Conservation (phyloP, 2,113 vertebrate genomes). For the Cyprinodon brontotheroides region DNA sequence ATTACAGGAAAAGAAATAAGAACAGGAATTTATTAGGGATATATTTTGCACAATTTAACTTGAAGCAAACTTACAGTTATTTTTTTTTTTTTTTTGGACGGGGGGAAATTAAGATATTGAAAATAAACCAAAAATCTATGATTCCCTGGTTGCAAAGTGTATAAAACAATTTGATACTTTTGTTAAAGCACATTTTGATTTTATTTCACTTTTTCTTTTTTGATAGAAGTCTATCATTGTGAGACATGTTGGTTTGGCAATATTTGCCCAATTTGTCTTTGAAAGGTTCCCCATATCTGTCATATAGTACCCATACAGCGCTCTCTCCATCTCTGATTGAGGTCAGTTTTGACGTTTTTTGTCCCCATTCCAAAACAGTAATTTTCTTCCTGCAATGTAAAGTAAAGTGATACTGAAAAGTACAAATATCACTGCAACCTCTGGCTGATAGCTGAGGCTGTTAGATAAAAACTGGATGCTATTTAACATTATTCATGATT, state of each 20-base stretch:
- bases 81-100: too few relatives aligned
- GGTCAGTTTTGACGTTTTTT: too few relatives aligned
- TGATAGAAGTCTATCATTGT: not conserved
- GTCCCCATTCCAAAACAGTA: not conserved
- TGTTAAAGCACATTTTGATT: not conserved
- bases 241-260: not conserved
- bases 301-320: too few relatives aligned
- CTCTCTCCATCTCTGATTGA: too few relatives aligned
- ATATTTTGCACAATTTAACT: not conserved
- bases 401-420: too few relatives aligned
- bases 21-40: not conserved
- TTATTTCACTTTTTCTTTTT: not conserved
- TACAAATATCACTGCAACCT: not conserved
- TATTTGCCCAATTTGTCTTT: not conserved
- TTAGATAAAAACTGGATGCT: not conserved
- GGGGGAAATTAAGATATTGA: not conserved
- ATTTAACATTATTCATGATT: not conserved
- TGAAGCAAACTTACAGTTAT: not conserved
- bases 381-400: not conserved
- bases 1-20: not conserved
- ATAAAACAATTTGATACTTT: not conserved
- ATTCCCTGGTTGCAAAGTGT: not conserved
- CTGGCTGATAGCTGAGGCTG: not conserved
- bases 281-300: too few relatives aligned
- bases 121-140: not conserved